phyloP scores from a whole-genome alignment of 2,797 vertebrate genomes.

The Otolemur crassicaudatus region DNA sequence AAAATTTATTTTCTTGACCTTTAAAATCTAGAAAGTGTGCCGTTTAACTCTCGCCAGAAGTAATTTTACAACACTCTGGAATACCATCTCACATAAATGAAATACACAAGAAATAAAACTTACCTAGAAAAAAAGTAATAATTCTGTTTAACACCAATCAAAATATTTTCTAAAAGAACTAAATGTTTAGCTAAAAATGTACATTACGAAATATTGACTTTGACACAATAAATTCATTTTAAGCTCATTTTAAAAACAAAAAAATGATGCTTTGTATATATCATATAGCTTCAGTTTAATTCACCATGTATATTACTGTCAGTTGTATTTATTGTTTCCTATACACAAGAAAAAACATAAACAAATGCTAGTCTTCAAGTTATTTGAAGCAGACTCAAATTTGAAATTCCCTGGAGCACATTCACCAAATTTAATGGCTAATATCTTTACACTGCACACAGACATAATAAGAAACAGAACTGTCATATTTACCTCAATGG shows the following conservation, averaged over 20 bases:
- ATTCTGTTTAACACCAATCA: conserved; percentile 25
- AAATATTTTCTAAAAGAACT: conserved; percentile 68
- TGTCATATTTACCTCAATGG: conserved; percentile 51
- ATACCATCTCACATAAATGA: neutral
- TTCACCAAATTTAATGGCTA: conserved; percentile 77
- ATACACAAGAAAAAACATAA: conserved; percentile 69
- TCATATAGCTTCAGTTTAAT: conserved; percentile 69
- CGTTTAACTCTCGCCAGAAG: neutral
- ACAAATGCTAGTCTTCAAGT: conserved; percentile 72
- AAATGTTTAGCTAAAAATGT: conserved; percentile 59
- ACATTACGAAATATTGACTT: conserved; percentile 60
- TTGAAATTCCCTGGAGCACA: conserved; percentile 65
- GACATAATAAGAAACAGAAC: conserved; percentile 70
- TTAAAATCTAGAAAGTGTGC: neutral
- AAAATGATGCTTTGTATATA: conserved; percentile 64
- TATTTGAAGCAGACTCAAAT: conserved; percentile 75
- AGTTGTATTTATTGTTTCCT: conserved; percentile 78
- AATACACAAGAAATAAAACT: conserved; percentile 44
- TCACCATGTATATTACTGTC: conserved; percentile 68
- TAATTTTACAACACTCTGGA: conserved; percentile 57
- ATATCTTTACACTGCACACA: conserved; percentile 74
- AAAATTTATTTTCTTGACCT: neutral
- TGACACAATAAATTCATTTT: conserved; percentile 67
- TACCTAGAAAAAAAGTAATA: neutral
- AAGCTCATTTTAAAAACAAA: conserved; percentile 72